A percentile compares a stretch with the other conserved stretches of the same genome.
Conservation (phyloP, 1,140 invertebrate species). For the Drepana arcuata region DNA sequence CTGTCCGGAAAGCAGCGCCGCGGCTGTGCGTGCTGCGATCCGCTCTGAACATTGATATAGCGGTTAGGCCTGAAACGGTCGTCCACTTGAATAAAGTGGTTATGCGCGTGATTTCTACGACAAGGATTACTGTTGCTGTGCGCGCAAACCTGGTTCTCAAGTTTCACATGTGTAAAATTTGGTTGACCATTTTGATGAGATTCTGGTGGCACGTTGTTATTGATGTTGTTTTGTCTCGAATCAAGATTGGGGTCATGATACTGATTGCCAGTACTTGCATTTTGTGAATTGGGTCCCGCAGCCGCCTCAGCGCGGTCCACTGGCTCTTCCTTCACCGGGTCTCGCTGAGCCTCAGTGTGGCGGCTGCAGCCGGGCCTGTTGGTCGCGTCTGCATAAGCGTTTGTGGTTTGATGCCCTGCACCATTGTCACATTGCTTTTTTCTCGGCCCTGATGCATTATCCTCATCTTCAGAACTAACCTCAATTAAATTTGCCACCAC, state of each 20-base stretch:
- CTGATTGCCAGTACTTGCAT: constrained; percentile 5
- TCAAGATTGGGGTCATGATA: neutral
- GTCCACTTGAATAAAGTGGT: too few species aligned
- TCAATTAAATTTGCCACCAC: constrained; percentile 46
- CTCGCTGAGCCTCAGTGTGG: constrained; percentile 12
- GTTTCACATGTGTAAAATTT: constrained; percentile 21
- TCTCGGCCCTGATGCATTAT: constrained; percentile 38
- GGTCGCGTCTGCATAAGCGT: constrained; percentile 14
- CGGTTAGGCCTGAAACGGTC: too few species aligned
- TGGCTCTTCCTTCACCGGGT: constrained; percentile 42
- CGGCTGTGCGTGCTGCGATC: too few species aligned
- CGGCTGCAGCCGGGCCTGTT: constrained; percentile 5
- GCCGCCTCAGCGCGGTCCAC: constrained; percentile 13
- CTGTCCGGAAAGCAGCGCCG: too few species aligned
- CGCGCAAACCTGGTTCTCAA: constrained; percentile 17
- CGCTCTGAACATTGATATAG: too few species aligned
- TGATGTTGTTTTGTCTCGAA: neutral
- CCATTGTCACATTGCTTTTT: constrained; percentile 38
- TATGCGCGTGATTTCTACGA: constrained; percentile 16
- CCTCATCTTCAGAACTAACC: constrained; percentile 67
- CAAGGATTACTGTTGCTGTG: constrained; percentile 17
- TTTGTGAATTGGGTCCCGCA: constrained; percentile 8
- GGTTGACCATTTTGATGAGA: constrained; percentile 6
- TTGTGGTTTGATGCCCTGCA: constrained; percentile 9
- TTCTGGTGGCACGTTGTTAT: constrained; percentile 3